Base-by-base conservation (phyloP, 30 jellyfish, hydroid and myxozoan genomes). In the Pseudorhiza aurosa region DNA sequence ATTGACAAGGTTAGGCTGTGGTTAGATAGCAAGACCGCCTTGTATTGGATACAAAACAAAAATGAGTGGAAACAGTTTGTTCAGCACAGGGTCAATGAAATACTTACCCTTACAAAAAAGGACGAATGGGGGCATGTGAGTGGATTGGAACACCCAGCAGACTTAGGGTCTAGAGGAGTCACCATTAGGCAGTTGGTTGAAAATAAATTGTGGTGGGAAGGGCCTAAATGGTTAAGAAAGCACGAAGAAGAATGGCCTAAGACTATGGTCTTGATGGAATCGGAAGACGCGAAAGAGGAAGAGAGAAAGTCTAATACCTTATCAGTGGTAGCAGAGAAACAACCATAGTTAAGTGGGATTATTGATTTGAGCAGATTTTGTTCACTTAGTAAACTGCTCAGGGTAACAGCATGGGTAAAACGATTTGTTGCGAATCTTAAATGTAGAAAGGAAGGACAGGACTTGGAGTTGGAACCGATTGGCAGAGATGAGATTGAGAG, bases 341-440 rank as follows among this genome's bases (percentile, higher is more conserved):
- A 47, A 14, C 39, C 39, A 53, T 37, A 58, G 9, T 2, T 65
- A 12, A 17, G 77, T 33, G n/a, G 65, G 8, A 51, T 51, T 30
- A 32, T 67, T 6, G 68, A 65, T 81, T 26, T 65, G 2, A 51
- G 27, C 17, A 81, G 77, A 24, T 77, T 36, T 18, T 40, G 72
- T 18, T 1, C 39, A 17, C 56, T 75, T 18, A 24, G 27, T 12
- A 65, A 33, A 28, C 63, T 81, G 30, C 64, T 81, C 35, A 64
- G 32, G 18, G 68, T 81, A 11, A 64, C 89, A 4, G 89, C 89
- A 37, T 77, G 82, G 70, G 89, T 77, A 44, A 57, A 24, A 58
- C 28, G 92, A 56, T 81, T 81, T 24, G 63, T 81, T 8, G 53
- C 12, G 2, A 81, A 64, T 19, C 18, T 64, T 2, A 81, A 81